Base-by-base conservation (phyloP, 2,113 vertebrate species). In the Solea solea region DNA sequence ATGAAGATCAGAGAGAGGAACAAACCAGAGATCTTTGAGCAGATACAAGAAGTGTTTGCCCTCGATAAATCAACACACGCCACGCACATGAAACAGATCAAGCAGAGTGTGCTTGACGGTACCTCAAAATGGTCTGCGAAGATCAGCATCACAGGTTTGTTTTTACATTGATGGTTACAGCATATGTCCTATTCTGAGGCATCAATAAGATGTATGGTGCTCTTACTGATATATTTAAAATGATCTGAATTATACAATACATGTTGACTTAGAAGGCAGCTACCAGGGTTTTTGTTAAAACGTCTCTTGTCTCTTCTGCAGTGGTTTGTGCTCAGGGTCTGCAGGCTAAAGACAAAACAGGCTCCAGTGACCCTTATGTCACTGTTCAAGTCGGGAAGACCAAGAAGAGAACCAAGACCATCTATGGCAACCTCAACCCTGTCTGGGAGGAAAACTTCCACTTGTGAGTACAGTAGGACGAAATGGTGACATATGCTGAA, bases 1-100 rank as follows among this genome's bases (percentile, higher is more conserved):
- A 99, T 99, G 98, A 99, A 99, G 93, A 99, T 99, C 90, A 93
- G 98, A 3, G 98, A 99, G 84, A 93, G 97, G 74, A 99, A 99
- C 92, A 98, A 98, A 61, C 98, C 97, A 0, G 98, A 99, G 92
- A 99, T 99, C 85, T 99, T 99, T 58, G 97, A 98, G 90, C 95
- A 95, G 63, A 99, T 99, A 88, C 97, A 96, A 84, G 98, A 99
- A 89, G 94, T 99, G 71, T 99, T 99, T 40, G 95, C 75, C 0
- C 90, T 98, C 44, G 93, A 92, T 81, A 98, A 98, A 82, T 74
- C 94, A 2, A 94, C 92, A 0, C 97, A 99, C 21, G 95, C 83
- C 0, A 95, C 95, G 2, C 97, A 98, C 64, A 98, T 99, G 96
- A 99, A 99, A 77, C 95, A 97, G 0, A 96, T 98, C 78, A 99